Conservation (phyloP, 1,140 invertebrate genomes). For the Ooceraea biroi region DNA sequence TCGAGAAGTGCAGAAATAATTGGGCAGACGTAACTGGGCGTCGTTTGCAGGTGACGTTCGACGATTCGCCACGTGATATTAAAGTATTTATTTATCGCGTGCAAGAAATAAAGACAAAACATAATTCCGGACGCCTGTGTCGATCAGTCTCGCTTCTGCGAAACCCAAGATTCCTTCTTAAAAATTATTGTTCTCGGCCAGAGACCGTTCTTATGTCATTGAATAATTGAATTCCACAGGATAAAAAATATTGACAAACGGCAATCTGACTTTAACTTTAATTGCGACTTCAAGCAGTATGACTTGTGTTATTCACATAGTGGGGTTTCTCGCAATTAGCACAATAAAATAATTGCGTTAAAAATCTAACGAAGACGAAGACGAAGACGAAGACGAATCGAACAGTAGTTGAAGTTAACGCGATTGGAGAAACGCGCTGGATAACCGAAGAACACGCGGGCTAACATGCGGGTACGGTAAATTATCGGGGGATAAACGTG, state of each 20-base stretch:
- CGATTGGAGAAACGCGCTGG: constrained; percentile 20
- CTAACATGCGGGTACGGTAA: constrained; percentile 7
- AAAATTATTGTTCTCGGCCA: constrained; percentile 24
- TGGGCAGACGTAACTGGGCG: constrained; percentile 31
- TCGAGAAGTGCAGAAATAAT: constrained; percentile 44
- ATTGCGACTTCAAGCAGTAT: too few relatives aligned
- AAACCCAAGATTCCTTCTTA: constrained; percentile 35
- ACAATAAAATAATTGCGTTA: neutral
- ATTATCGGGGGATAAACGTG: constrained; percentile 47
- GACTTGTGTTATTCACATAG: too few relatives aligned
- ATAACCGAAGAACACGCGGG: neutral
- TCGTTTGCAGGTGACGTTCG: constrained; percentile 44
- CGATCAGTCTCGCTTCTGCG: constrained; percentile 13
- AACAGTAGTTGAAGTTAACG: neutral
- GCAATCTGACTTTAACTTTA: too few relatives aligned
- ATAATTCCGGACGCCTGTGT: constrained; percentile 42
- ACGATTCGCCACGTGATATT: constrained; percentile 43
- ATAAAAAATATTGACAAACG: too few relatives aligned
- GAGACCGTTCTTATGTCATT: constrained; percentile 9
- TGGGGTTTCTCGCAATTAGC: too few relatives aligned
- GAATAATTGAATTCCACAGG: constrained; percentile 36
- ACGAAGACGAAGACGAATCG: constrained; percentile 3
- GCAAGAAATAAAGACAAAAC: constrained; percentile 42
- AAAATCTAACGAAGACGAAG: constrained; percentile 13
- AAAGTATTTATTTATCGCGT: constrained; percentile 59